Evolutionary conservation across 2,113 vertebrate genomes (phyloP), one percentile per base, ranked within the genome.

Genomic region (Peromyscus polionotus): DNA sequence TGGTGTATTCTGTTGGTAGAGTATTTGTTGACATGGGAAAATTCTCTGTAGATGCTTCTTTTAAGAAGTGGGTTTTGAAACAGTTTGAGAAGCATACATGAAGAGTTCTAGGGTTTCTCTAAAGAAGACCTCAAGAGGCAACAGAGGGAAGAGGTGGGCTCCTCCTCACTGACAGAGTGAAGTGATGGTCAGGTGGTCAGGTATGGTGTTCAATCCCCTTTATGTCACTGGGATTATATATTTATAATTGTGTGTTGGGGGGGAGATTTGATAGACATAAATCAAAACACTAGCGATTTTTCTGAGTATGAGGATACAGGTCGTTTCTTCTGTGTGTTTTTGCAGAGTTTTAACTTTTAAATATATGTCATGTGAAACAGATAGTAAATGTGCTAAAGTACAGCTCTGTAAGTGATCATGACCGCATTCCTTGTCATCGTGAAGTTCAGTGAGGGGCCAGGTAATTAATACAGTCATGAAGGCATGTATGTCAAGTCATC

Each of bases 11-110:
- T 28, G 33, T 96, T 59, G 26, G 70, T 59, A 75, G 88, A 61
- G n/a, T 42, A 59, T 75, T 76, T 95, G 59, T 86, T 81, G 88
- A 90, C 48, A 39, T 93, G 39, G 61, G 59, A 90, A 94, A 67
- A 72, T 72, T 67, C 88, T 83, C 79, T 79, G 33, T 48, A 28
- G 8, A 5, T 61, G 24, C 16, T 67, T 31, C 63, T 90, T 95
- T 93, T 68, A 42, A n/a, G 57, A 84, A 85, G 61, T 20, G 39
- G 20, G 33, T 63, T 92, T 42, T 87, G 48, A 48, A 93, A 88
- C 14, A 33, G n/a, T 81, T 54, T 93, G 68, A 36, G 5, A 39
- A 54, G 65, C 54, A 17, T 31, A 33, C 13, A 3, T 6, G 7
- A 67, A 28, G 33, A 17, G 5, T 12, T 31, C 42, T 4, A 45